Base-by-base conservation (phyloP, 2,888 invertebrate genomes). In the Podotricha telesiphe region DNA sequence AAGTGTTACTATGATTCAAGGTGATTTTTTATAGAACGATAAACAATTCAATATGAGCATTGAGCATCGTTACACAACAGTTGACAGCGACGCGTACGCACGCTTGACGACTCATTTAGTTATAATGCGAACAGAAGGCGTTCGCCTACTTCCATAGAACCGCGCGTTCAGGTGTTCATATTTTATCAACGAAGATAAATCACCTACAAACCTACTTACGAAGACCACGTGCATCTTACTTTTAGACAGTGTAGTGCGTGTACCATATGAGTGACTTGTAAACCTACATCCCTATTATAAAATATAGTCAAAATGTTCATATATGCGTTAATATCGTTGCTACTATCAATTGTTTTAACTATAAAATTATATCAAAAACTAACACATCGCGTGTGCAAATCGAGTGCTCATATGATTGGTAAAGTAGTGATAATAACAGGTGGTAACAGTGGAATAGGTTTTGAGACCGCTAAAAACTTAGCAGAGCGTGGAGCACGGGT, bases 381-480 rank as follows among this genome's bases (percentile, higher is more conserved):
- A 58, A 87, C 89, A 17, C 82, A 86, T 55, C 88, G 88, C 67
- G 83, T 90, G 77, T 93, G 93, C 76, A 83, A 82, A 67, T 86
- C 87, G 42, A 90, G 87, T 81, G 88, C 86, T 64, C 91, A 92
- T 68, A 87, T 93, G 87, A 89, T 91, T 2, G 92, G 91, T 15
- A 91, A 91, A 84, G 89, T 90, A 7, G 91, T 89, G 61, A 84
- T 93, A 74, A 84, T 93, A 74, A 92, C 93, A 0, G 93, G 92
- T 20, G 92, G 88, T 1, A 92, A 91, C 67, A 80, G 91, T 78
- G 94, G 94, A 1, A 87, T 94, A 20, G 94, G 94, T 3, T 82
- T 93, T 45, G 94, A 93, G 78, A 93, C 94, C 0, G 94, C 94
- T 0, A 87, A 87, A 68, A 92, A 94, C 70, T 78, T 94, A 72